These are phyloP conservation scores for Xiphophorus couchianus DNA, from an alignment of 2,113 vertebrate species.

Conservation along the genomic window DNA sequence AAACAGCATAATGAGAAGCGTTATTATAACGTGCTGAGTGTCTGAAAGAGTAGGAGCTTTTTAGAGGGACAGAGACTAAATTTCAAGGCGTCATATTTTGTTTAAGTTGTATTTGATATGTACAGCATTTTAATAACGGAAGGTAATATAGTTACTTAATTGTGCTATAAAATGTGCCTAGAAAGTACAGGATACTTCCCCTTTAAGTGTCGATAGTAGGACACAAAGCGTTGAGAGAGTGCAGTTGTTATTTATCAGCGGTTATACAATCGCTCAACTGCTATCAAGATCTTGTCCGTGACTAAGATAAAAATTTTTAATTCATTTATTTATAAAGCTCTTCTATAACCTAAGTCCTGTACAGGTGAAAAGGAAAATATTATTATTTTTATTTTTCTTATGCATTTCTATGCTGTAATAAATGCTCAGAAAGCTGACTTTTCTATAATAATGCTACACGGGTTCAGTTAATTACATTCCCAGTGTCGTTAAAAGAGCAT, in stretches of 20 bases:
- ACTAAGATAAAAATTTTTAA: background rate
- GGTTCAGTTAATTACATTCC: slow-evolving; percentile 27
- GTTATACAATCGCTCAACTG: background rate
- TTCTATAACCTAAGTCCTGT: too few species aligned
- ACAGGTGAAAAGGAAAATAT: background rate
- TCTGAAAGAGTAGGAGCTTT: too few species aligned
- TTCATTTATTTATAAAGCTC: too few species aligned
- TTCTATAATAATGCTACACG: background rate
- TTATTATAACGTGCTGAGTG: too few species aligned
- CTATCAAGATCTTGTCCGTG: background rate
- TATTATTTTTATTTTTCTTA: background rate
- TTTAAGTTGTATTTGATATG: too few species aligned
- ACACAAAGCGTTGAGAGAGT: background rate
- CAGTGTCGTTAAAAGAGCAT: slow-evolving; percentile 16
- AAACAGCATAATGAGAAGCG: too few species aligned
- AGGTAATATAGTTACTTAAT: too few species aligned
- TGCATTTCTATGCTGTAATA: background rate
- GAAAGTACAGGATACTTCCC: too few species aligned
- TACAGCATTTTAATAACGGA: too few species aligned
- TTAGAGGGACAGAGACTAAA: too few species aligned
- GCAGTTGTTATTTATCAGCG: background rate
- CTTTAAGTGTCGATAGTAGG: background rate
- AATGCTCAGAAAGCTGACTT: background rate
- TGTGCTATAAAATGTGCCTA: too few species aligned
- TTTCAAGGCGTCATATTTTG: too few species aligned